A percentile compares a stretch with the other conserved stretches of the same genome.
phyloP scores from a whole-genome alignment of 2,797 vertebrate species.

The Pempheris klunzingeri region DNA sequence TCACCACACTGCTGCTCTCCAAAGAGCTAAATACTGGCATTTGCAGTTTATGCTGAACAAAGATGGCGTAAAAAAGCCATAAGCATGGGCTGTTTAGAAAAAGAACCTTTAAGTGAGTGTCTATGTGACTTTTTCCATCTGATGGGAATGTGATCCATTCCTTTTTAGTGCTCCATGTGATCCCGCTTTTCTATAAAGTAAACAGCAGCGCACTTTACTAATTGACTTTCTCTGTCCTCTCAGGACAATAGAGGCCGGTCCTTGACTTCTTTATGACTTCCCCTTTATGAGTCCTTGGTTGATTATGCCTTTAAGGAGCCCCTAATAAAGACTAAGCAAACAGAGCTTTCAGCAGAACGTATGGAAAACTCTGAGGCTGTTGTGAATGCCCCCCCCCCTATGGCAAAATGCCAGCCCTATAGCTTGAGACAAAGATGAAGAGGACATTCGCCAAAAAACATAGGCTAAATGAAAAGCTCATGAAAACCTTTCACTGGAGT shows the following conservation, averaged over 20 bases:
- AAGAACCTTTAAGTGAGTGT: slow-evolving; percentile 21
- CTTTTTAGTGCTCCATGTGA: slow-evolving; percentile 23
- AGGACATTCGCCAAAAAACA: slow-evolving; percentile 48
- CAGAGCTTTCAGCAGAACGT: slow-evolving; percentile 68
- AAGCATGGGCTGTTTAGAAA: slow-evolving; percentile 35
- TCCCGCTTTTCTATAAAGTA: slow-evolving; percentile 36
- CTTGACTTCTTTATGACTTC: slow-evolving; percentile 81
- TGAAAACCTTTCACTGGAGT: slow-evolving; percentile 46
- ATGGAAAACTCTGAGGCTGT: slow-evolving; percentile 54
- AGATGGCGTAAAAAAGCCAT: slow-evolving; percentile 39
- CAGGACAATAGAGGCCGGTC: slow-evolving; percentile 67
- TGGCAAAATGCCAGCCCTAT: slow-evolving; percentile 64
- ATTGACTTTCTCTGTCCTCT: slow-evolving; percentile 77
- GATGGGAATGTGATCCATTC: slow-evolving; percentile 28
- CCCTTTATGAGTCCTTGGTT: slow-evolving; percentile 70
- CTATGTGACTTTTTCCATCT: slow-evolving; percentile 29
- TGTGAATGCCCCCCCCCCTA: slow-evolving; percentile 42
- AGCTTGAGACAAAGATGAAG: slow-evolving; percentile 43
- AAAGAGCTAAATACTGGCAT: slow-evolving; percentile 21
- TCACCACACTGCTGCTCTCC: slow-evolving; percentile 34
- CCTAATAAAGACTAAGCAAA: slow-evolving; percentile 81
- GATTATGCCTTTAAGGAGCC: slow-evolving; percentile 73
- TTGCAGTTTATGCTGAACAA: slow-evolving; percentile 37
- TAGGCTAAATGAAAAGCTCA: slow-evolving; percentile 53
- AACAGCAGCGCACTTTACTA: slow-evolving; percentile 69